phyloP scores from a whole-genome alignment of 1,140 invertebrate species.

The Trachymyrmex cornetzi region DNA sequence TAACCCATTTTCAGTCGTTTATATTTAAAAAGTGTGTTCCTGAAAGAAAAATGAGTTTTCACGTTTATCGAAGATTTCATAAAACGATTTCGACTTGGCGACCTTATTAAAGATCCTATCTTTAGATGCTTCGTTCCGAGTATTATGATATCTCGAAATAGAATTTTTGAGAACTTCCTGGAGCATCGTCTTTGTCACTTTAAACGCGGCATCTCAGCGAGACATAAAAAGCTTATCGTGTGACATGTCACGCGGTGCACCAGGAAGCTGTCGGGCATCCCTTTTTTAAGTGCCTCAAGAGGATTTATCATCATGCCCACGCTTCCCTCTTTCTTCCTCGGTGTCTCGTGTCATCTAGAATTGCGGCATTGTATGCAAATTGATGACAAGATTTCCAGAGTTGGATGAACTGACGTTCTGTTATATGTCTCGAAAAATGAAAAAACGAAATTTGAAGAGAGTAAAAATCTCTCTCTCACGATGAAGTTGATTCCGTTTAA shows the following conservation, averaged over 20 bases:
- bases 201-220: slow-evolving; percentile 11
- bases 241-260: slow-evolving; percentile 47
- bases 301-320: slow-evolving; percentile 66
- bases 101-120: background rate
- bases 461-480: background rate
- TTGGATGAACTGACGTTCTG: background rate
- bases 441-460: background rate
- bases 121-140: slow-evolving; percentile 5
- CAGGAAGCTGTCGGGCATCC: slow-evolving; percentile 70
- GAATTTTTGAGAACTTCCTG: slow-evolving; percentile 33
- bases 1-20: too few relatives aligned
- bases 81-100: background rate
- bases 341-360: slow-evolving; percentile 59
- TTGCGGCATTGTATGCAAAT: slow-evolving; percentile 71
- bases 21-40: background rate
- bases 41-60: background rate
- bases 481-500: background rate
- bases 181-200: background rate
- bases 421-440: background rate
- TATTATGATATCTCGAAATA: slow-evolving; percentile 23
- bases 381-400: slow-evolving; percentile 12
- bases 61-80: too few relatives aligned
- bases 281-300: slow-evolving; percentile 67
- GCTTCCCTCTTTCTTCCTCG: slow-evolving; percentile 17
- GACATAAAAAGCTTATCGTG: slow-evolving; percentile 61